A percentile compares a stretch with the other conserved stretches of the same genome.
phyloP scores from a whole-genome alignment of 2,113 vertebrate species.

The Nymphicus hollandicus region DNA sequence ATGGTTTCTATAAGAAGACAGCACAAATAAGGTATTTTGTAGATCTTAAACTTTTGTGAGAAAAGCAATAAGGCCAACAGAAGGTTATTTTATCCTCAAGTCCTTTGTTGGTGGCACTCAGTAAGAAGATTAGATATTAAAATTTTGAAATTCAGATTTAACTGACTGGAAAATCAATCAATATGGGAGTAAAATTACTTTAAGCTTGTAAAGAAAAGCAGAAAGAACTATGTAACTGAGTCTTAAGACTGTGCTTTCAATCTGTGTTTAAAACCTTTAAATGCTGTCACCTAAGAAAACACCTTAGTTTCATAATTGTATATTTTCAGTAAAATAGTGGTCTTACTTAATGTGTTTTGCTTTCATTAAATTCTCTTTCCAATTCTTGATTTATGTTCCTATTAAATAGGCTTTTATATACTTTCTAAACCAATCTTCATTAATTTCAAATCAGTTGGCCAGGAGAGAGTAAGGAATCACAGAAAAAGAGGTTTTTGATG shows the following conservation, averaged over 20 bases:
- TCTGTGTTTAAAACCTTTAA: not conserved
- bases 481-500: not conserved
- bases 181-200: not conserved
- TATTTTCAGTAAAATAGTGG: not conserved
- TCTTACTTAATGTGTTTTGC: not conserved
- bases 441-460: not conserved
- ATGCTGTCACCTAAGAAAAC: not conserved
- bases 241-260: not conserved
- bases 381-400: not conserved
- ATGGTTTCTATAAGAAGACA: not conserved
- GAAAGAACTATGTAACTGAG: not conserved
- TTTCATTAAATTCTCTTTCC: not conserved
- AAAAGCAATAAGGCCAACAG: not conserved
- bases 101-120: not conserved
- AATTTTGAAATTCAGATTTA: not conserved
- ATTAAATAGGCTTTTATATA: not conserved
- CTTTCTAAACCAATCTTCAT: not conserved
- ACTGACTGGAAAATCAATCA: not conserved
- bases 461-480: not conserved
- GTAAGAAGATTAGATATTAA: not conserved
- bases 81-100: not conserved
- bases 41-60: not conserved
- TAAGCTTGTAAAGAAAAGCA: not conserved
- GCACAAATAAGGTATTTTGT: not conserved
- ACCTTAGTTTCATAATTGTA: not conserved